A percentile compares a stretch with the other conserved stretches of the same genome.
phyloP scores from a whole-genome alignment of 2,113 vertebrate genomes.

The Malurus melanocephalus region DNA sequence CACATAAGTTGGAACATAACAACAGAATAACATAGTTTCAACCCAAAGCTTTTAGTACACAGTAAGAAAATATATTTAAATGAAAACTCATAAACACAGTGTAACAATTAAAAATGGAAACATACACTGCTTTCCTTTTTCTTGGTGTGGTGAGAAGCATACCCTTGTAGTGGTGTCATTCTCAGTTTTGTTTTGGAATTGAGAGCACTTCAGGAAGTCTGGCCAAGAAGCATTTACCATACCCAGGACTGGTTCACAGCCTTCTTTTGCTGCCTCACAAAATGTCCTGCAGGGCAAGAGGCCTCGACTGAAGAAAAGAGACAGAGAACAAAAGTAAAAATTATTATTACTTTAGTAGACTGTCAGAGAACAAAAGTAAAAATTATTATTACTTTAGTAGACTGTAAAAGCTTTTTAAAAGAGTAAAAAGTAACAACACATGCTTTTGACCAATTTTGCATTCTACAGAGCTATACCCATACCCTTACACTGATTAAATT shows the following conservation, averaged over 20 bases:
- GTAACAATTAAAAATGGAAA: constrained; percentile 1
- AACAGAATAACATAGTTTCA: neutral
- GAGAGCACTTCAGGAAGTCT: constrained; percentile 89
- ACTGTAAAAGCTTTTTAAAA: neutral
- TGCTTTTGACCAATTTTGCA: accelerated
- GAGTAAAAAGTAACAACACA: neutral
- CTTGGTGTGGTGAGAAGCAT: constrained; percentile 83
- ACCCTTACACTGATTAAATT: neutral
- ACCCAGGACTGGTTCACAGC: constrained; percentile 89
- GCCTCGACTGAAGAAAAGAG: constrained; percentile 49
- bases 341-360: too few species aligned
- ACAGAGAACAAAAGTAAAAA: constrained; percentile 15
- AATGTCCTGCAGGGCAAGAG: constrained; percentile 88
- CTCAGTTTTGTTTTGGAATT: constrained; percentile 78
- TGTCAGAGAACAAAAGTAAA: constrained; percentile 25
- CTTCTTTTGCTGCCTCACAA: constrained; percentile 89
- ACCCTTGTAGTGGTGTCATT: constrained; percentile 33
- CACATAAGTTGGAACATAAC: neutral
- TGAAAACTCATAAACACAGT: neutral
- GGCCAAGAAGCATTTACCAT: constrained; percentile 95
- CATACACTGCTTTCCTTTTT: constrained; percentile 81
- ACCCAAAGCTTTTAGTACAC: neutral
- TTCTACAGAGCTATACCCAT: neutral
- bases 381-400: neutral
- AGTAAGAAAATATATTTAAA: neutral